These are phyloP conservation scores for Platalea minor DNA, from an alignment of 2,797 vertebrate species.

Conservation along the genomic window DNA sequence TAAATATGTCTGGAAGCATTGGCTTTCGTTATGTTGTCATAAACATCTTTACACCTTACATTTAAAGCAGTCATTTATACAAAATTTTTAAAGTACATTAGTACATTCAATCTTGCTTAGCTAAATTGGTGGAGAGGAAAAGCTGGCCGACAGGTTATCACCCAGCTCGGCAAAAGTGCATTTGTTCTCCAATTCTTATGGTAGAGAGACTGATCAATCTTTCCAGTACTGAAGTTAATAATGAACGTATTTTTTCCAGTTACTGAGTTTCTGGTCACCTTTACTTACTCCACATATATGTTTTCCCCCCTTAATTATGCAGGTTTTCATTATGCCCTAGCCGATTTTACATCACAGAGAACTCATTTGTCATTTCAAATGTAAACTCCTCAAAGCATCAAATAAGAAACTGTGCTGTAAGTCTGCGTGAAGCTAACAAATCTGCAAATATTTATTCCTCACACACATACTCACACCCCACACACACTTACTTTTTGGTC, in stretches of 20 bases:
- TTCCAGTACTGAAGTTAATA: neutral
- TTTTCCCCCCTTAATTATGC: neutral
- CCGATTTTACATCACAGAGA: neutral
- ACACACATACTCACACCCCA: accelerated
- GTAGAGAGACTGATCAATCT: neutral
- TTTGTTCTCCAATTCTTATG: neutral
- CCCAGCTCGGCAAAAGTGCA: neutral
- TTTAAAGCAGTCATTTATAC: neutral
- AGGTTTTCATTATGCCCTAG: neutral
- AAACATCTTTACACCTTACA: neutral
- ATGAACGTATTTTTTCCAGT: neutral
- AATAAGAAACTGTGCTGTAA: neutral
- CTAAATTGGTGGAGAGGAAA: neutral
- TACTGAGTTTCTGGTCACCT: neutral
- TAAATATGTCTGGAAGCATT: neutral
- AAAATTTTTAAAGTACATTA: neutral
- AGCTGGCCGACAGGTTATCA: neutral
- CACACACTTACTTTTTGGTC: neutral
- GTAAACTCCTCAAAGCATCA: neutral
- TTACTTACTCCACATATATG: neutral
- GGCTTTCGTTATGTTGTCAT: neutral
- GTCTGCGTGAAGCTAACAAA: neutral
- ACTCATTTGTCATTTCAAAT: neutral
- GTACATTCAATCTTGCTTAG: neutral
- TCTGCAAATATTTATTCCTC: neutral